These are phyloP conservation scores for Trididemnum miniatum DNA, from an alignment of 23 tunicate genomes.

Conservation along the genomic window DNA sequence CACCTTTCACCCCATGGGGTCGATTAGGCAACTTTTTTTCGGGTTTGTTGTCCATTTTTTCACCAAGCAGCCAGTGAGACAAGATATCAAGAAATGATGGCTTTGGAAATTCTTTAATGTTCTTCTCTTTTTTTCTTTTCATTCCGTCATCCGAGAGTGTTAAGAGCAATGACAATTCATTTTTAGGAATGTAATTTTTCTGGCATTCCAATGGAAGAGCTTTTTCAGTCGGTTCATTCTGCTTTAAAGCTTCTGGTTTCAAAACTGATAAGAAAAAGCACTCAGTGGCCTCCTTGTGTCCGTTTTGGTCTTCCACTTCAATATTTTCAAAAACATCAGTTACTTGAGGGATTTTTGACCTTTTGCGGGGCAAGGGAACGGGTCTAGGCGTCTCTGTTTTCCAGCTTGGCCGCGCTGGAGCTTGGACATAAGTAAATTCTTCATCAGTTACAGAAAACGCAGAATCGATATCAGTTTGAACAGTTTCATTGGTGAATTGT, in stretches of 20 bases:
- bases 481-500: background rate
- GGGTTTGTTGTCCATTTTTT: too few species aligned
- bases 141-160: background rate
- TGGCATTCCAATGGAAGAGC: slow-evolving; percentile 24
- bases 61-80: background rate
- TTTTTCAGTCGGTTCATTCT: background rate
- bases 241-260: slow-evolving; percentile 10
- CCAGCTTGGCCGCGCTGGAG: too few species aligned
- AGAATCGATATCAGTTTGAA: background rate
- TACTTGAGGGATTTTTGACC: background rate
- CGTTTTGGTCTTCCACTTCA: background rate
- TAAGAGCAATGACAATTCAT: slow-evolving; percentile 31
- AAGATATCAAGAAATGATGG: background rate
- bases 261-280: slow-evolving; percentile 46
- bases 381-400: background rate
- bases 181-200: slow-evolving; percentile 42
- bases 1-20: too few species aligned
- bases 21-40: too few species aligned
- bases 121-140: background rate
- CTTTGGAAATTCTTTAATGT: background rate
- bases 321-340: slow-evolving; percentile 32
- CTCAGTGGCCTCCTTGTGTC: slow-evolving; percentile 14
- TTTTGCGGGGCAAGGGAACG: background rate
- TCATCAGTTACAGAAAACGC: background rate
- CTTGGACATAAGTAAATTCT: background rate